These are phyloP conservation scores for Loris lydekkerianus DNA, from an alignment of 2,797 vertebrate genomes.

Conservation along the genomic window DNA sequence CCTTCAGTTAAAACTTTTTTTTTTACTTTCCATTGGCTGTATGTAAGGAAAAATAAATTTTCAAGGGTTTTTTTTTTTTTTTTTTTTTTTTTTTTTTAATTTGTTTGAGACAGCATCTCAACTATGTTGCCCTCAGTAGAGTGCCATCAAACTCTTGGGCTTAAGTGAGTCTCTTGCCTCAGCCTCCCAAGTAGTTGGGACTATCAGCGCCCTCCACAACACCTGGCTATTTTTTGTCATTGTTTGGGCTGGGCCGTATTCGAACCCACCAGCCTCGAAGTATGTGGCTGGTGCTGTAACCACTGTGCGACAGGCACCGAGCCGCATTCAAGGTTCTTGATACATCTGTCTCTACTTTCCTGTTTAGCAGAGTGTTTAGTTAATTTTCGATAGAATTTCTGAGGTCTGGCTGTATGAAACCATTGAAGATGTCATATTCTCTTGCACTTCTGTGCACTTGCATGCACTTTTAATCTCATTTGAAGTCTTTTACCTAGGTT, in stretches of 20 bases:
- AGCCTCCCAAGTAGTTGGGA: too few species aligned
- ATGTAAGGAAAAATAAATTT: neutral
- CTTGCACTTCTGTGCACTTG: neutral
- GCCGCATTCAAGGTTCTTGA: neutral
- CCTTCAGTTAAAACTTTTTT: neutral
- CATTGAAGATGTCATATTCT: neutral
- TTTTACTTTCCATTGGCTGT: neutral
- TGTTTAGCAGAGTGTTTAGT: neutral
- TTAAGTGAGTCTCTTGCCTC: too few species aligned
- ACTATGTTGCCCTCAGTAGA: too few species aligned
- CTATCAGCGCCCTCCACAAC: too few species aligned
- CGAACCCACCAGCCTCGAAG: too few species aligned
- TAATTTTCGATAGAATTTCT: conserved; percentile 8
- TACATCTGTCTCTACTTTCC: neutral
- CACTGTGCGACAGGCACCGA: too few species aligned
- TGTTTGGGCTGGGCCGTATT: too few species aligned
- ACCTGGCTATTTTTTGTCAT: too few species aligned
- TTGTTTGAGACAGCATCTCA: too few species aligned
- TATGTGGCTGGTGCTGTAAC: too few species aligned
- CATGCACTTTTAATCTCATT: neutral
- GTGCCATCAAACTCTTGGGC: too few species aligned
- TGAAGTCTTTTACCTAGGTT: conserved; percentile 2
- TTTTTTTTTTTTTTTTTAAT: neutral
- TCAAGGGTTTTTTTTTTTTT: neutral
- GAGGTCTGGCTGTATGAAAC: neutral